These are phyloP conservation scores for Sympetrum striolatum DNA, from an alignment of 2,888 invertebrate species.

Conservation along the genomic window DNA sequence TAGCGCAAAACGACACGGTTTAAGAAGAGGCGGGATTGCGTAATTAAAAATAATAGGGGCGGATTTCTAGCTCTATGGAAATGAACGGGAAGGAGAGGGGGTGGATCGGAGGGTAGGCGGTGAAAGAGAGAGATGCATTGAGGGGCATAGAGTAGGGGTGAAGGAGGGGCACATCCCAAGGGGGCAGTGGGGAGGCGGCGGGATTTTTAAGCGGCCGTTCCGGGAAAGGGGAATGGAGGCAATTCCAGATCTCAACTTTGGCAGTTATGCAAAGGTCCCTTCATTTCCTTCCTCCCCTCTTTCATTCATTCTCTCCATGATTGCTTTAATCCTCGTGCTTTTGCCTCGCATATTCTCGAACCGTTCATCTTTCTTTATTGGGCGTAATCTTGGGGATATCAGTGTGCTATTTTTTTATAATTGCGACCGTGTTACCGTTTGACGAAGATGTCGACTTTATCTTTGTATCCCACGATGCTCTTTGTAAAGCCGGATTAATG, in stretches of 20 bases:
- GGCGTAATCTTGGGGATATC: no score
- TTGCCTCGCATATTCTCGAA: no score
- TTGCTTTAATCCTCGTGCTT: neutral
- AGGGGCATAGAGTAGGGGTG: neutral
- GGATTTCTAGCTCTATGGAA: neutral
- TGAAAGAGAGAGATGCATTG: neutral
- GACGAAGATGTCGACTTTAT: no score
- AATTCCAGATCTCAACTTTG: constrained; percentile 38
- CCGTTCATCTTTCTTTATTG: no score
- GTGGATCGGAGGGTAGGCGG: neutral
- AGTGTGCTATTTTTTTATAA: no score
- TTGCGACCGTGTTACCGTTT: no score
- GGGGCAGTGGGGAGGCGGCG: constrained; percentile 9
- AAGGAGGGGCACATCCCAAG: neutral
- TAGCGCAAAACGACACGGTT: neutral
- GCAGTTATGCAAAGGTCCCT: constrained; percentile 10
- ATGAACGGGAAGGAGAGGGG: neutral
- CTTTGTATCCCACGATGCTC: no score
- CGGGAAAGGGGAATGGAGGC: neutral
- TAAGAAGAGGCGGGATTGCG: neutral
- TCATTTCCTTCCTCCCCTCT: neutral
- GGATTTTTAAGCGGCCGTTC: constrained; percentile 11
- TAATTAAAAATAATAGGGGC: neutral
- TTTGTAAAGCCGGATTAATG: no score
- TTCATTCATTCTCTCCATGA: neutral